phyloP scores from a whole-genome alignment of 2,797 vertebrate genomes.

The Bryconaethiops microstoma region DNA sequence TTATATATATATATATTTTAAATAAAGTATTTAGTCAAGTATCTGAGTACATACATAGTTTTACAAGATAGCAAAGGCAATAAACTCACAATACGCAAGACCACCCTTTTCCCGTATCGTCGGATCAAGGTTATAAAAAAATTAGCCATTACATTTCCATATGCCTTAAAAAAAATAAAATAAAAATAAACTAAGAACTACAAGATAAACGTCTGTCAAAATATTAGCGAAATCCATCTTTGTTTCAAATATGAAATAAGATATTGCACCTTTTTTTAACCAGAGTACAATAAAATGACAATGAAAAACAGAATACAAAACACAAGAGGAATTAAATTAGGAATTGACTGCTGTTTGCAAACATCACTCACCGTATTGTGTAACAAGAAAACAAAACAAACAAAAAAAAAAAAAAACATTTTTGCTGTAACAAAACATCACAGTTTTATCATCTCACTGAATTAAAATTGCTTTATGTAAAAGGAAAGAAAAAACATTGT shows the following conservation, averaged over 20 bases:
- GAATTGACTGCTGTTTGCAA: conserved; percentile 74
- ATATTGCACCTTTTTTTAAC: conserved; percentile 87
- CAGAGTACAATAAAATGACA: conserved; percentile 86
- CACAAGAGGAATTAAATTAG: conserved; percentile 84
- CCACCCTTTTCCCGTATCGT: conserved; percentile 74
- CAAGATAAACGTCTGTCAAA: conserved; percentile 83
- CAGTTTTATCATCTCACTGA: conserved; percentile 82
- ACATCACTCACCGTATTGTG: conserved; percentile 74
- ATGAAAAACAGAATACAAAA: conserved; percentile 83
- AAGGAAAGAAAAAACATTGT: conserved; percentile 70
- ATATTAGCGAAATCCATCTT: conserved; percentile 83
- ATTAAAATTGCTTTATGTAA: conserved; percentile 77
- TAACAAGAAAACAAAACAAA: conserved; percentile 71
- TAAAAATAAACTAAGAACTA: conserved; percentile 76
- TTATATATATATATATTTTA: conserved; percentile 82
- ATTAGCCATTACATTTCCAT: conserved; percentile 82
- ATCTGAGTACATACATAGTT: conserved; percentile 86
- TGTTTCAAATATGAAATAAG: conserved; percentile 86
- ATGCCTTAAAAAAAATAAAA: conserved; percentile 69
- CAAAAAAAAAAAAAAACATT: conserved; percentile 73
- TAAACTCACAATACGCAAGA: conserved; percentile 78
- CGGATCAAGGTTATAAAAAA: conserved; percentile 77
- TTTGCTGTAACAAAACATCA: conserved; percentile 86
- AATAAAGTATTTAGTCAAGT: conserved; percentile 97
- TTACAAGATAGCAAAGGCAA: conserved; percentile 85